Conservation (phyloP, 2,888 invertebrate species). For the Tortrix viridana region DNA sequence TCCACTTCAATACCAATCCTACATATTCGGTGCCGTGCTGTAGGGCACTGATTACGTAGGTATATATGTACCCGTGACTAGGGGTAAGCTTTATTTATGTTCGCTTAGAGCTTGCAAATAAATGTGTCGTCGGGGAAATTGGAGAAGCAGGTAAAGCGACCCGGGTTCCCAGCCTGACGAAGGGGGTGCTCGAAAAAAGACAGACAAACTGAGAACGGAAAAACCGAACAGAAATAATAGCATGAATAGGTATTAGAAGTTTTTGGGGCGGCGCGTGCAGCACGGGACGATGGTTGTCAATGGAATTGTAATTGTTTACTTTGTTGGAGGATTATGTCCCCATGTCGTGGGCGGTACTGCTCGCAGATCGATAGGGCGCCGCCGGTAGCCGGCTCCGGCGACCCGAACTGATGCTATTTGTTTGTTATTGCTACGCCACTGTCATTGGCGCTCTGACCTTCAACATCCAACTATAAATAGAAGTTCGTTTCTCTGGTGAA, state of each 20-base stretch:
- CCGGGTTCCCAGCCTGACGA: slow-evolving; percentile 3
- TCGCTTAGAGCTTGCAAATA: slow-evolving; percentile 25
- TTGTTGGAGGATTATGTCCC: slow-evolving; percentile 51
- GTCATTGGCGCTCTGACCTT: slow-evolving; percentile 26
- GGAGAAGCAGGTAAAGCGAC: slow-evolving; percentile 27
- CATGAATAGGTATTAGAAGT: background rate
- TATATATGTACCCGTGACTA: background rate
- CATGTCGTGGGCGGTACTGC: slow-evolving; percentile 58
- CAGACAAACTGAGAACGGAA: background rate
- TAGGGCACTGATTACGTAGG: background rate
- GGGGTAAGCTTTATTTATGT: slow-evolving; percentile 26
- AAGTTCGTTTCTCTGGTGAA: slow-evolving; percentile 26
- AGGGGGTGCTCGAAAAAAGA: slow-evolving; percentile 8
- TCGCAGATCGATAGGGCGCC: slow-evolving; percentile 70
- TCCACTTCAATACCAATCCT: too few species aligned
- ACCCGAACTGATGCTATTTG: slow-evolving; percentile 55
- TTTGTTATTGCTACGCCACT: slow-evolving; percentile 24
- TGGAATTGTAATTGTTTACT: slow-evolving; percentile 50
- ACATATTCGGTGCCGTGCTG: too few species aligned
- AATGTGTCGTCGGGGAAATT: slow-evolving; percentile 18
- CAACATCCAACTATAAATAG: slow-evolving; percentile 26
- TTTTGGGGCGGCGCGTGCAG: slow-evolving; percentile 12
- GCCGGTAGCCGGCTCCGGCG: slow-evolving; percentile 48
- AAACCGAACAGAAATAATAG: background rate
- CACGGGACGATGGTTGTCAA: slow-evolving; percentile 19